phyloP scores from a whole-genome alignment of 2,888 invertebrate species.

The Drosophila subsilvestris region DNA sequence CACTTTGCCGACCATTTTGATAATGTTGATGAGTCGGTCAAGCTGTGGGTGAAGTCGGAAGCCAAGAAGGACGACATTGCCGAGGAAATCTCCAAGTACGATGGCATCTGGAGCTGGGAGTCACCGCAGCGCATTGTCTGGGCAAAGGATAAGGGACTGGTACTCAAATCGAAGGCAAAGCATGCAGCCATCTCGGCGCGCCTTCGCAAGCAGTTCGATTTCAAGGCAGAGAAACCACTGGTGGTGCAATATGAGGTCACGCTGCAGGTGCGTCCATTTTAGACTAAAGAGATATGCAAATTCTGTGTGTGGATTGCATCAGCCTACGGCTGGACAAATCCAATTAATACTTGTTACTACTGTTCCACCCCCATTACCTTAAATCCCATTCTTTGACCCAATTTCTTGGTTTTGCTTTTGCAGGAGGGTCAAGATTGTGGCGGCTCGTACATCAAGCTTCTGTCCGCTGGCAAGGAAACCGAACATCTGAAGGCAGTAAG shows the following conservation, averaged over 20 bases:
- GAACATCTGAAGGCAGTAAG: slow-evolving; percentile 88
- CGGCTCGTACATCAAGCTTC: slow-evolving; percentile 97
- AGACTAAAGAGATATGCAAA: slow-evolving; percentile 4
- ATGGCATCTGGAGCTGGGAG: slow-evolving; percentile 91
- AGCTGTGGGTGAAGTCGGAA: slow-evolving; percentile 93
- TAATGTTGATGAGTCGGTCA: slow-evolving; percentile 88
- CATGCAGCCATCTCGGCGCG: slow-evolving; percentile 96
- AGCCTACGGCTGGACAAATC: slow-evolving; percentile 64
- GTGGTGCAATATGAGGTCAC: slow-evolving; percentile 97
- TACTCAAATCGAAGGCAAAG: slow-evolving; percentile 96
- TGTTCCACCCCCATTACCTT: slow-evolving; percentile 59
- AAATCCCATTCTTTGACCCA: slow-evolving; percentile 34
- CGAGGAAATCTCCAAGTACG: slow-evolving; percentile 96
- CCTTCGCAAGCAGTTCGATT: slow-evolving; percentile 91
- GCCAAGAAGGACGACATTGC: slow-evolving; percentile 95
- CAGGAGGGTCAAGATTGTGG: slow-evolving; percentile 99
- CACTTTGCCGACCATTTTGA: slow-evolving; percentile 96
- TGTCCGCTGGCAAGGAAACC: slow-evolving; percentile 89
- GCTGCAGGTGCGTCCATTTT: slow-evolving; percentile 87
- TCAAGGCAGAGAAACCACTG: slow-evolving; percentile 90
- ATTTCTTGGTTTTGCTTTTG: slow-evolving; percentile 16
- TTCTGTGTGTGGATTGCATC: slow-evolving; percentile 67
- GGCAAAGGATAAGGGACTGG: slow-evolving; percentile 93
- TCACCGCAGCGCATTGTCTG: slow-evolving; percentile 90
- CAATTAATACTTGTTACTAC: slow-evolving; percentile 69